Evolutionary conservation across 2,113 vertebrate genomes (phyloP).

Genomic region (Pangasianodon gigas): DNA sequence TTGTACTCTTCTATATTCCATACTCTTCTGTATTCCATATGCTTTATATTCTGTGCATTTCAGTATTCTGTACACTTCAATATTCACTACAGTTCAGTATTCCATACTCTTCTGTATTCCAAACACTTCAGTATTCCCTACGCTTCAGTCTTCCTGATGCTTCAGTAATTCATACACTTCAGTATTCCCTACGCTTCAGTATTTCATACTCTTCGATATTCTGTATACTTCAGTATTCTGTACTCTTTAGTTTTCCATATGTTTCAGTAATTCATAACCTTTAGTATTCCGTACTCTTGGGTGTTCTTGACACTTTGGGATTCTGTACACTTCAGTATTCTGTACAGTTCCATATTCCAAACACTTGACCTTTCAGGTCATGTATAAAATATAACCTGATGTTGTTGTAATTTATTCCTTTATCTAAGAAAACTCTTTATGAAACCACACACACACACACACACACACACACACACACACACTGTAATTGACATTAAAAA

Average conservation of each 20-base stretch:
- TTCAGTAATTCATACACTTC: too few species aligned
- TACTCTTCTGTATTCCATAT: not conserved
- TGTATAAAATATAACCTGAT: not conserved
- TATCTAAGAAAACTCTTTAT: not conserved
- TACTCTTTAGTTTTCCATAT: too few species aligned
- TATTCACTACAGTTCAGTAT: not conserved
- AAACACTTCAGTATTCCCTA: not conserved
- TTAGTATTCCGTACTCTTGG: not conserved
- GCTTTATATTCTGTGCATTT: too few species aligned
- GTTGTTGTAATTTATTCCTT: not conserved
- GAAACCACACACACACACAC: not conserved
- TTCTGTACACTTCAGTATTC: not conserved
- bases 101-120: not conserved
- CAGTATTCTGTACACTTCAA: not conserved
- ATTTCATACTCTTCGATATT: not conserved
- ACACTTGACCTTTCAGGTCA: not conserved
- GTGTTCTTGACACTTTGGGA: not conserved
- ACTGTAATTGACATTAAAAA: not conserved
- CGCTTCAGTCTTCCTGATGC: too few species aligned
- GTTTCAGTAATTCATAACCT: too few species aligned
- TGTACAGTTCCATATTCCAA: not conserved
- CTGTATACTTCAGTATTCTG: too few species aligned
- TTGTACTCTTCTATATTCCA: not conserved
- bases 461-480: not conserved
- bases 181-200: too few species aligned